Percentiles rank a stretch among this genome's conserved stretches.
Evolutionary conservation across 2,797 vertebrate genomes (phyloP).

Genomic region (Pogoniulus pusillus): DNA sequence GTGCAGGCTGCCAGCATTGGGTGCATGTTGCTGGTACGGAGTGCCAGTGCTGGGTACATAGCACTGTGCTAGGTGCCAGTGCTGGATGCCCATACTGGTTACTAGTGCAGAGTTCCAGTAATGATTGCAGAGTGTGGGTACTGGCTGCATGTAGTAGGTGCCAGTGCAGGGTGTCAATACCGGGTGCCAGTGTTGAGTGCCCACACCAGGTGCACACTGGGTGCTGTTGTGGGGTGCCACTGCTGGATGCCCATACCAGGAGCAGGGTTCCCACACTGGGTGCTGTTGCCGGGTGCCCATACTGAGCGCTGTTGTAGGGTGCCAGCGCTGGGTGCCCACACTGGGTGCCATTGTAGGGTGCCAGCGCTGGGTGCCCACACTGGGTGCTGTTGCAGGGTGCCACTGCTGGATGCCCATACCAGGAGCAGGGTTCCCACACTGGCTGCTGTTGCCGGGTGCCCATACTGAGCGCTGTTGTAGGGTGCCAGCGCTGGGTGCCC

Average conservation of each 20-base stretch:
- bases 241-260: no score
- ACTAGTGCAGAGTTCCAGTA: not conserved
- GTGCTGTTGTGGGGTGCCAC: no score
- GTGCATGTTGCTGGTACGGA: not conserved
- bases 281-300: not conserved
- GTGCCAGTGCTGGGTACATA: no score
- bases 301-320: not conserved
- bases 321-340: not conserved
- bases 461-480: not conserved
- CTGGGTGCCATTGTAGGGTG: not conserved
- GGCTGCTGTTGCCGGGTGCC: not conserved
- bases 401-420: not conserved
- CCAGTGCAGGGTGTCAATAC: no score
- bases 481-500: not conserved
- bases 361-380: no score
- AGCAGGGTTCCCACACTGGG: not conserved
- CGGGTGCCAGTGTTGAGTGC: no score
- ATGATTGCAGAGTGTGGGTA: not conserved
- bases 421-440: no score
- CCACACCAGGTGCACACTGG: no score
- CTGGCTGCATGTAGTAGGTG: no score
- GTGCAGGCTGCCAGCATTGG: not conserved
- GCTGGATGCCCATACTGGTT: no score
- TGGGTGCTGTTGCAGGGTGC: no score
- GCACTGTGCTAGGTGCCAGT: no score